Evolutionary conservation across 2,113 vertebrate species (phyloP).

Genomic region (Peromyscus maniculatus): DNA sequence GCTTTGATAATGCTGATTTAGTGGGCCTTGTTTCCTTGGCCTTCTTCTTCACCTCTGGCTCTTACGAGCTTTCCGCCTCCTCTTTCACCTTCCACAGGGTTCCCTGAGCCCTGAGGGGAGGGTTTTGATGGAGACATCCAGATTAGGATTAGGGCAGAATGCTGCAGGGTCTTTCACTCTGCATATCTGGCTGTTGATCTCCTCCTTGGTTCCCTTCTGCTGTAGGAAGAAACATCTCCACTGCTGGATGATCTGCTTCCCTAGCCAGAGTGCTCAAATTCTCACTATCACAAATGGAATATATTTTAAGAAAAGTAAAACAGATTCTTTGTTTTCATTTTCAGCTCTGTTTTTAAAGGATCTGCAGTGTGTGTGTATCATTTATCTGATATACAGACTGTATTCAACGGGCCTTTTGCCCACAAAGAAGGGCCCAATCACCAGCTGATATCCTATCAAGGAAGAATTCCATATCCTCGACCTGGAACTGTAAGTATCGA

Average conservation of each 20-base stretch:
- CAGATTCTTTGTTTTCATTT: constrained; percentile 28
- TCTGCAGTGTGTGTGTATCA: constrained; percentile 98
- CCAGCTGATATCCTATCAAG: constrained; percentile 97
- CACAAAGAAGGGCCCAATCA: constrained; percentile 98
- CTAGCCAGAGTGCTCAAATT: not conserved
- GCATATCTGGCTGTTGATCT: accelerated
- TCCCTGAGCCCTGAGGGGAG: not conserved
- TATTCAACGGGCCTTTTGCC: constrained; percentile 99
- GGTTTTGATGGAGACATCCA: no score
- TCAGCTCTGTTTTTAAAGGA: constrained; percentile 98
- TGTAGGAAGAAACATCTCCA: not conserved
- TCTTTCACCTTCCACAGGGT: not conserved
- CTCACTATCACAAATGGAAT: not conserved
- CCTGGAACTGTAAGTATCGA: constrained; percentile 95
- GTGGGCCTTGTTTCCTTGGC: not conserved
- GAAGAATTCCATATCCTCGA: constrained; percentile 96
- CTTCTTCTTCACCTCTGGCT: not conserved
- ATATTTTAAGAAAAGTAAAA: not conserved
- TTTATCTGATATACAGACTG: constrained; percentile 97
- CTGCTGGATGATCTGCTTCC: not conserved
- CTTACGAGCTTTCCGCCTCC: not conserved
- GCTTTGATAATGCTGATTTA: not conserved
- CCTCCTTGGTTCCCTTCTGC: not conserved
- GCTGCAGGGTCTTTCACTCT: no score
- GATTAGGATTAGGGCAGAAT: no score